Evolutionary conservation across 2,888 invertebrate species (phyloP).

Genomic region (Desoria tigrina): DNA sequence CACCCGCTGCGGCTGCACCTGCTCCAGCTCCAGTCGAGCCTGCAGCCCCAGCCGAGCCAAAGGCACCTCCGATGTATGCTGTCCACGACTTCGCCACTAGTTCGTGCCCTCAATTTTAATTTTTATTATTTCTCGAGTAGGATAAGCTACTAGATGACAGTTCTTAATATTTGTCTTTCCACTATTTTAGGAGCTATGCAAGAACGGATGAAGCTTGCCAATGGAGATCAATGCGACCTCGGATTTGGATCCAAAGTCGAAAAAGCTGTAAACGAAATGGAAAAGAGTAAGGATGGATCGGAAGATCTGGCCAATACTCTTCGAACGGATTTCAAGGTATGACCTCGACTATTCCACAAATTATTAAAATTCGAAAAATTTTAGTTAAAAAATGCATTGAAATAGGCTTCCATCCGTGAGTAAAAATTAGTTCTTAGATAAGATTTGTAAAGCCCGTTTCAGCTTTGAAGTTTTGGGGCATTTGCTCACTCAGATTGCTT

Average conservation of each 20-base stretch:
- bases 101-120: no score
- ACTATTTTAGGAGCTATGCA: slow-evolving; percentile 1
- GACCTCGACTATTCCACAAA: neutral
- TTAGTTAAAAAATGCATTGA: neutral
- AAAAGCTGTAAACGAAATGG: slow-evolving; percentile 8
- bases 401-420: no score
- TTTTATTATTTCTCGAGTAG: no score
- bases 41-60: no score
- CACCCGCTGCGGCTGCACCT: no score
- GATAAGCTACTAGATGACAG: no score
- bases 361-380: neutral
- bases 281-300: neutral
- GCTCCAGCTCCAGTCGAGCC: no score
- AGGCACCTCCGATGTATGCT: slow-evolving; percentile 11
- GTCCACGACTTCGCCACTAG: slow-evolving; percentile 12
- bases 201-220: neutral
- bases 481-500: no score
- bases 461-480: no score
- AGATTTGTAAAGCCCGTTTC: no score
- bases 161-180: no score
- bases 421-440: no score
- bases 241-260: slow-evolving; percentile 6
- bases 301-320: slow-evolving; percentile 10
- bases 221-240: slow-evolving; percentile 1
- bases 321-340: neutral